Base-by-base conservation (phyloP, 2,797 vertebrate genomes). In the Myripristis murdjan region DNA sequence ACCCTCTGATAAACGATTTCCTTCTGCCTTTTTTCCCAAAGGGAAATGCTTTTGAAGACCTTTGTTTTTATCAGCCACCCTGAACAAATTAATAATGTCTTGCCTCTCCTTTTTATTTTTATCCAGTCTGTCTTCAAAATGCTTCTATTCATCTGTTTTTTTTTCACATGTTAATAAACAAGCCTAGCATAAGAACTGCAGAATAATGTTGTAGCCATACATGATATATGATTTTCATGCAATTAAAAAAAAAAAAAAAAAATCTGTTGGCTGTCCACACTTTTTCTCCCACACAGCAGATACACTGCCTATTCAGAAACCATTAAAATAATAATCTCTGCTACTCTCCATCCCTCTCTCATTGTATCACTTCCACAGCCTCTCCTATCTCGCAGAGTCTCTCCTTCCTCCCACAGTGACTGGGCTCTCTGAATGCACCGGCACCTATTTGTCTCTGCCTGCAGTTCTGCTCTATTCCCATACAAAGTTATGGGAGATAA, bases 271-370 rank as follows among this genome's bases (percentile, higher is more conserved):
- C 44, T 57, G 63, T 82, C 64, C 65, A 16, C 65, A 65, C 57
- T 58, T 61, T 41, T 58, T 63, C 74, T 70, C 62, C 63, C 77
- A 85, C 75, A 75, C 65, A 76, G 57, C 54, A 49, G 46, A 68
- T 58, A 57, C 8, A 55, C 20, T 18, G 52, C 66, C 55, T 53
- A 47, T 65, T 62, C 35, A 75, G 54, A 60, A 59, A 39, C 26
- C 73, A 68, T 39, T 55, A 77, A 64, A 70, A 84, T 51, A 81
- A 58, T 61, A 56, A 51, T 62, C 47, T 54, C 26, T 22, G 11
- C 31, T 43, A 22, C 54, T 56, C 54, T 22, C 8, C 15, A 35
- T 31, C 31, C 44, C 12, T 55, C 12, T 55, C 33, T 37, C 6
- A 41, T 44, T 15, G 23, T 26, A 20, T 44, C 51, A 41, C 58